Conservation (phyloP, 2,888 invertebrate species). For the Lottia gigantea region DNA sequence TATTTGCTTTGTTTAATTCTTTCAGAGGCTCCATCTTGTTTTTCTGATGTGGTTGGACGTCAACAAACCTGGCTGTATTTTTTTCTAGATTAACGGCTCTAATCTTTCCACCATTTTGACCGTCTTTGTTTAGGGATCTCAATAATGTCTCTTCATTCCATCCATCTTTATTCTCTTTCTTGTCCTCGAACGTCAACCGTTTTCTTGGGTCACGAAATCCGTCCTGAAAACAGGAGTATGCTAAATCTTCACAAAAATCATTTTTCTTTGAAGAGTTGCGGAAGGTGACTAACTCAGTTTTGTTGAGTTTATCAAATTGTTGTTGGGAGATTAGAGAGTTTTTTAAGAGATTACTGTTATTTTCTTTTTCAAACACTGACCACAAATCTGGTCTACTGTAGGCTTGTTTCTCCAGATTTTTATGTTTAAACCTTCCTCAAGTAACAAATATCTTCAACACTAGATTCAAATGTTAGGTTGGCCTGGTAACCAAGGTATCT, state of each 20-base stretch:
- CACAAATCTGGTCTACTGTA: background rate
- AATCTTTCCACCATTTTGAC: conserved; percentile 1
- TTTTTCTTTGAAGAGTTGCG: background rate
- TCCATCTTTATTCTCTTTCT: background rate
- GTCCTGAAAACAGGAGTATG: conserved; percentile 1
- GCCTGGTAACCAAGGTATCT: conserved; percentile 27
- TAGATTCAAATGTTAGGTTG: conserved; percentile 29
- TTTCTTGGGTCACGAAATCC: background rate
- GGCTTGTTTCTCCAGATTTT: conserved; percentile 14
- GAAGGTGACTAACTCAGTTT: conserved; percentile 3
- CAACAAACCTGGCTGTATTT: background rate
- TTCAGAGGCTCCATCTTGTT: conserved; percentile 6
- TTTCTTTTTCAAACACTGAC: background rate
- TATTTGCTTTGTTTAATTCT: background rate
- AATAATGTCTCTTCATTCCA: background rate
- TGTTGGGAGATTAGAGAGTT: background rate
- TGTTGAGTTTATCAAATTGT: conserved; percentile 1
- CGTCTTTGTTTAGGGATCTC: conserved; percentile 1
- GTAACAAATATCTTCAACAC: conserved; percentile 33
- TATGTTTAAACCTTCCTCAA: conserved; percentile 21
- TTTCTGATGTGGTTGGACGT: background rate
- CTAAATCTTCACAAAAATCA: background rate
- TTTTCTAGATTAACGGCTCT: conserved; percentile 6
- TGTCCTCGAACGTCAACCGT: background rate
- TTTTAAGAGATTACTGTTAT: background rate